Conservation (phyloP, 2,797 vertebrate species). For the Phoxinus dragarum region DNA sequence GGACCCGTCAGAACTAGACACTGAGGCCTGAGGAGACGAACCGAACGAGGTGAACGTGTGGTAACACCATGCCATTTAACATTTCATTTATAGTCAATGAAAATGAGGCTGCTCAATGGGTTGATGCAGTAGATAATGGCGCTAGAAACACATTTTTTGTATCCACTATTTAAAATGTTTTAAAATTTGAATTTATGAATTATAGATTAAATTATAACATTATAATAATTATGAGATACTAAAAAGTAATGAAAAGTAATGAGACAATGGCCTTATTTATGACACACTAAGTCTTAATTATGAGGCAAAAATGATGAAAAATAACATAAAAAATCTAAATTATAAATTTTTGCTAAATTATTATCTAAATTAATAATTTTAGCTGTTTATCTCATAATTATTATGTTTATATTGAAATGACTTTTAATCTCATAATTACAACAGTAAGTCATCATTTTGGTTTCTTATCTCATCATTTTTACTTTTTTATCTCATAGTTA, state of each 20-base stretch:
- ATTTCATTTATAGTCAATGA: background rate
- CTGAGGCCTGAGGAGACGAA: constrained; percentile 72
- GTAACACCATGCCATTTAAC: background rate
- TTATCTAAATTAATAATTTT: too few relatives aligned
- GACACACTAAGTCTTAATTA: background rate
- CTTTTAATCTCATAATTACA: too few relatives aligned
- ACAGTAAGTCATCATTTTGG: background rate
- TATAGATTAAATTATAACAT: too few relatives aligned
- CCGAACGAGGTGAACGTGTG: background rate
- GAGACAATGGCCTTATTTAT: too few relatives aligned
- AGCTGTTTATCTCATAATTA: background rate
- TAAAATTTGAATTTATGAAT: too few relatives aligned
- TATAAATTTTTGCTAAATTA: background rate
- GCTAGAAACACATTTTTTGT: too few relatives aligned
- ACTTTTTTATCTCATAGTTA: background rate
- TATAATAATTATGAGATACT: background rate
- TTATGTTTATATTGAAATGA: too few relatives aligned
- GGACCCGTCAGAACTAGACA: constrained; percentile 81
- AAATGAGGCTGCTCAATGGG: background rate
- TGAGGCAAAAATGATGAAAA: background rate
- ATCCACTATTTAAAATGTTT: too few relatives aligned
- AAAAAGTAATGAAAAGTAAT: too few relatives aligned
- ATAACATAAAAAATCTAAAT: background rate
- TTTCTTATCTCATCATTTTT: background rate
- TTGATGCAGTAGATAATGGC: too few relatives aligned